Conservation (phyloP, 2,113 vertebrate genomes). For the Cyprichromis sp. region DNA sequence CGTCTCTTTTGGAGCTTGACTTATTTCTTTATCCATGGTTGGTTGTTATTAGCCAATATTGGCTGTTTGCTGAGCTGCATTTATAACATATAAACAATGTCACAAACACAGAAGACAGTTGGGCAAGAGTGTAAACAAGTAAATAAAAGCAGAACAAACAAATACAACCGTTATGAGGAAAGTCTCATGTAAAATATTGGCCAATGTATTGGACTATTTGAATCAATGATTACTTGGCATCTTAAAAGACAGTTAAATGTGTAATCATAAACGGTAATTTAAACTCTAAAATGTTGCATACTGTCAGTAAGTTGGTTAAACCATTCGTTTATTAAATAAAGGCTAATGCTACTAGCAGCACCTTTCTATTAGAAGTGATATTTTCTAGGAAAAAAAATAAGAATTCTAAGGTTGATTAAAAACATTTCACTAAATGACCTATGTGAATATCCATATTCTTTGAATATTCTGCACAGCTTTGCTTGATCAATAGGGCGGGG, state of each 20-base stretch:
- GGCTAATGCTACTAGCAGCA: background rate
- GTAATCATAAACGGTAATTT: background rate
- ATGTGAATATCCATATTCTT: background rate
- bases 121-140: background rate
- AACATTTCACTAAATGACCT: background rate
- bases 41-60: background rate
- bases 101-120: background rate
- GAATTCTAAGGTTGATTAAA: background rate
- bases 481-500: conserved; percentile 14
- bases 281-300: background rate
- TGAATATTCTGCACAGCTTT: background rate
- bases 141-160: background rate
- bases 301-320: background rate
- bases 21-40: background rate
- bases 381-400: background rate
- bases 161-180: background rate
- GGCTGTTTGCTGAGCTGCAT: background rate
- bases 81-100: background rate
- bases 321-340: background rate
- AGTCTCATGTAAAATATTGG: background rate
- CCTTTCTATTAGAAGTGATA: background rate
- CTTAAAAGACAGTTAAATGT: background rate
- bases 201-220: background rate
- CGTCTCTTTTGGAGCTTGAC: background rate
- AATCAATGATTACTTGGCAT: background rate